Evolutionary conservation across 2,888 invertebrate genomes (phyloP), one percentile per base, ranked within the genome.

Genomic region (Sericinus montela): DNA sequence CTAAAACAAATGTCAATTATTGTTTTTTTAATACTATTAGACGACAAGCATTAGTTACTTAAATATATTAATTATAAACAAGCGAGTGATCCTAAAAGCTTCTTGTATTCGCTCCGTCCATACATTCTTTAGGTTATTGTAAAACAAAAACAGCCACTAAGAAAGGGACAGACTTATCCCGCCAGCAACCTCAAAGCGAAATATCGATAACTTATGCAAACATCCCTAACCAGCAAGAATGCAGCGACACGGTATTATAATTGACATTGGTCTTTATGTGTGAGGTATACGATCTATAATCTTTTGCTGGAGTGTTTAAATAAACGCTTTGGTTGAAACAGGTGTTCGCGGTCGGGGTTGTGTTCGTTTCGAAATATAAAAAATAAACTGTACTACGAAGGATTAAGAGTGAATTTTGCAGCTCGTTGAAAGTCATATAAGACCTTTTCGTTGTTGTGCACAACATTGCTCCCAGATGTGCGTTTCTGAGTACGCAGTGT

Each of bases 171-270:
- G 70, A 71, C 72, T 63, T 78, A 81, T 75, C 63, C 64, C 60
- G 59, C 63, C 67, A 68, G 69, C 53, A 69, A 68, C 59, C 67
- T 71, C 71, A 65, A 73, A 82, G 78, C 71, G 82, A 77, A 81
- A 84, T 80, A 82, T 86, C 86, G 83, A 86, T 87, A 87, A 87
- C 84, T 85, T 87, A 87, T 86, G 85, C 84, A 82, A 79, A 78
- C 87, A 86, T 84, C 87, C 85, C 86, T 83, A 84, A 74, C 68
- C 71, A 75, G 74, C 80, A 74, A 78, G 85, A 85, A 85, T 86
- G 85, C 80, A 78, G 69, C 62, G 60, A 54, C 36, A 38, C 11
- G 19, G 14, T 16, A 7, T 53, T 55, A 28, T 48, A 56, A 28
- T 48, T 47, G 37, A 78, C 65, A 59, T 39, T 50, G 25, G 48